These are phyloP conservation scores for Drosophila neotestacea DNA, from an alignment of 2,888 invertebrate species.

Conservation along the genomic window DNA sequence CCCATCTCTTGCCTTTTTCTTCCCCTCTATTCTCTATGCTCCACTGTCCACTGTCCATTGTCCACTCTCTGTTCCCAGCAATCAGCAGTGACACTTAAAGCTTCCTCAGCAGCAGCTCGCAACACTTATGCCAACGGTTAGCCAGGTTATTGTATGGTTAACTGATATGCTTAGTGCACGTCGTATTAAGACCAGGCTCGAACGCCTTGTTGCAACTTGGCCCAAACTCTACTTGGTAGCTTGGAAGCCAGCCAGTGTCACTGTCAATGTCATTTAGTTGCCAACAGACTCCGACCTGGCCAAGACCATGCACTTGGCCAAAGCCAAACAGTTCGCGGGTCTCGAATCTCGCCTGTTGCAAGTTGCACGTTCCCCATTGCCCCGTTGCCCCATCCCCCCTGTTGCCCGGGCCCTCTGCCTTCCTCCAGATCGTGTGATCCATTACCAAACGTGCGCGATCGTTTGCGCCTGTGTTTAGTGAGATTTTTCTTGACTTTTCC, in stretches of 20 bases:
- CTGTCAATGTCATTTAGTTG: slow-evolving; percentile 84
- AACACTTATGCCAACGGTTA: slow-evolving; percentile 72
- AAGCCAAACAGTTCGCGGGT: slow-evolving; percentile 26
- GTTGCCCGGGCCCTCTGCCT: slow-evolving; percentile 13
- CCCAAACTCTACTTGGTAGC: slow-evolving; percentile 31
- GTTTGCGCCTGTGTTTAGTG: slow-evolving; percentile 78
- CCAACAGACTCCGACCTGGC: slow-evolving; percentile 41
- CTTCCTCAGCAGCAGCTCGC: slow-evolving; percentile 83
- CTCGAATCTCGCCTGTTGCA: slow-evolving; percentile 37
- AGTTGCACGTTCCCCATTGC: slow-evolving; percentile 2
- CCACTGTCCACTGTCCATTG: slow-evolving; percentile 3
- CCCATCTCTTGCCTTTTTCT: not conserved
- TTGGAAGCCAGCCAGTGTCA: slow-evolving; percentile 73
- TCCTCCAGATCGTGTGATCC: slow-evolving; percentile 78
- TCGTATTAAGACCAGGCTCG: slow-evolving; percentile 72
- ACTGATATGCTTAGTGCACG: slow-evolving; percentile 77
- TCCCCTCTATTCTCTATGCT: not conserved
- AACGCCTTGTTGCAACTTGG: slow-evolving; percentile 12
- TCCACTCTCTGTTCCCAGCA: slow-evolving; percentile 45
- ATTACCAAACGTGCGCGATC: slow-evolving; percentile 82
- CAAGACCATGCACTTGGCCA: slow-evolving; percentile 33
- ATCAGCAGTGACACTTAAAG: slow-evolving; percentile 82
- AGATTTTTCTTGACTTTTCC: slow-evolving; percentile 44
- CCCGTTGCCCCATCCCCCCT: not conserved
- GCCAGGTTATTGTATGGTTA: slow-evolving; percentile 75